Percentiles rank a stretch among this genome's conserved stretches.
These are phyloP conservation scores for Sthenelais limicola DNA, from an alignment of 2,888 invertebrate species.

Conservation along the genomic window DNA sequence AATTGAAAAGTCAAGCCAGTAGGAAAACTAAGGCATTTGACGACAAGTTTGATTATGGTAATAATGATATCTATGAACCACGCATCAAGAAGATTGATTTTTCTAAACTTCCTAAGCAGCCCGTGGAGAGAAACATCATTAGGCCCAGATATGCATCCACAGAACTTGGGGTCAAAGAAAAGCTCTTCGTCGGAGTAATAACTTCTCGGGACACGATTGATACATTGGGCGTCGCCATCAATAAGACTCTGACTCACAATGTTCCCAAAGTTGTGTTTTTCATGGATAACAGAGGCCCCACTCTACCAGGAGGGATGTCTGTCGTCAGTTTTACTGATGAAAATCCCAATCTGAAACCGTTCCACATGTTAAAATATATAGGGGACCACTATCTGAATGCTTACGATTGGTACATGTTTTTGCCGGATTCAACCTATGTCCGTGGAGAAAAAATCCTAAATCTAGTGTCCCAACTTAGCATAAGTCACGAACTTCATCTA, in stretches of 20 bases:
- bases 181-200: conserved; percentile 88
- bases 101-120: conserved; percentile 42
- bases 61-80: conserved; percentile 60
- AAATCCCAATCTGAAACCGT: conserved; percentile 82
- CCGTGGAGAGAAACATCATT: conserved; percentile 67
- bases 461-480: conserved; percentile 84
- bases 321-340: conserved; percentile 91
- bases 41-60: conserved; percentile 41
- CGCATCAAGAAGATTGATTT: conserved; percentile 48
- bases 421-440: conserved; percentile 88
- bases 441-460: conserved; percentile 84
- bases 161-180: conserved; percentile 92
- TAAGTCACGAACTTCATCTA: conserved; percentile 88
- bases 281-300: conserved; percentile 72
- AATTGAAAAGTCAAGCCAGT: conserved; percentile 44
- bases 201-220: conserved; percentile 75
- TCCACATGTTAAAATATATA: conserved; percentile 91
- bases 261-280: conserved; percentile 89
- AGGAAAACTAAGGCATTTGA: conserved; percentile 51
- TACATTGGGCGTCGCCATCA: conserved; percentile 85
- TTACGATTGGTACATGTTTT: conserved; percentile 93
- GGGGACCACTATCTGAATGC: conserved; percentile 90
- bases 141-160: conserved; percentile 95
- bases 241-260: conserved; percentile 87
- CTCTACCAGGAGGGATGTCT: conserved; percentile 59